Evolutionary conservation across 1,140 invertebrate genomes (phyloP), one percentile per base, ranked within the genome.

Genomic region (Paralvinella palmiformis): DNA sequence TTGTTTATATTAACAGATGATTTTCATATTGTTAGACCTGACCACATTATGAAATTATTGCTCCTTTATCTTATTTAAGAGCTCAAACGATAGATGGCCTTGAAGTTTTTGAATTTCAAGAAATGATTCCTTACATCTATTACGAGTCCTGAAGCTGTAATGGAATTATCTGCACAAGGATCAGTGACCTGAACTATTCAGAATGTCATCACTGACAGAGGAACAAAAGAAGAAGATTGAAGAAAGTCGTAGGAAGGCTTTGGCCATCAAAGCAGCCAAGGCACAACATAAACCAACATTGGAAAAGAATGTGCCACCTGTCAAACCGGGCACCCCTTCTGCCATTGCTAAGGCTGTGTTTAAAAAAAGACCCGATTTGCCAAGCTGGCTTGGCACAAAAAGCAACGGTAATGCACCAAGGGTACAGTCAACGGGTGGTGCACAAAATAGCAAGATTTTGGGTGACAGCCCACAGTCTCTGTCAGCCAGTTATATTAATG

Each of bases 191-290:
- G n/a, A n/a, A n/a, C n/a, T n/a, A n/a, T n/a, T n/a, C n/a, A n/a
- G n/a, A n/a, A n/a, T n/a, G n/a, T n/a, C n/a, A n/a, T n/a, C n/a
- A 45, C 67, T 83, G 24, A 81, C 78, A 10, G 72, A 74, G 58
- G 82, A 83, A 68, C 83, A 84, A 60, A 69, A 67, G 37, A 65
- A 65, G 45, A 70, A 72, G 55, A 83, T 83, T n/a, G 82, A 83
- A 71, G 81, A 82, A 73, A 83, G 83, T 68, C 75, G 76, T 29
- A 67, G 56, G 22, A 78, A 73, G 63, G 83, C 83, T 6, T 55
- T 84, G 4, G 73, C 75, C 45, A 75, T 69, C 65, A 68, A 78
- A 67, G 76, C 76, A 31, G 55, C 55, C 20, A 57, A 33, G 17
- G 27, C 29, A n/a, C 33, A 13, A n/a, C 22, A 20, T 32, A 57